Evolutionary conservation across 2,113 vertebrate species (phyloP), one percentile per base, ranked within the genome.

Genomic region (Ancistrus triradiatus): DNA sequence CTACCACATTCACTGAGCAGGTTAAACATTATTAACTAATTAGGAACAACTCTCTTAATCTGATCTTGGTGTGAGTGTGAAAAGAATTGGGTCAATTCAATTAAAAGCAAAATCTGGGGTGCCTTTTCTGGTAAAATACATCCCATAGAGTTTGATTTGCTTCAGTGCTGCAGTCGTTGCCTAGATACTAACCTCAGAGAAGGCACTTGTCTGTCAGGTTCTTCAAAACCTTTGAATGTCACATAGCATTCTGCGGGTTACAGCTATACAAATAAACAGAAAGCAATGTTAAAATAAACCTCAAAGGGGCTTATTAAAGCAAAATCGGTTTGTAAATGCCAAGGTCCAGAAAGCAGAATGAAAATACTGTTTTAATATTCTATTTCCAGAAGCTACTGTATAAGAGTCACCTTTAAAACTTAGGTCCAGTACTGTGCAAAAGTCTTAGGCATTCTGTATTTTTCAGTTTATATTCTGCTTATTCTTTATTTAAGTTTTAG

Each of bases 1-100:
- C n/a, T n/a, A n/a, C n/a, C n/a, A n/a, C n/a, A n/a, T n/a, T n/a
- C n/a, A n/a, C n/a, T n/a, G n/a, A n/a, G n/a, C n/a, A 52, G 58
- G 44, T 60, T 22, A 65, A 2, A 60, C 31, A 56, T 40, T 9
- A 37, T n/a, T 13, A 62, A 57, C 28, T 47, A 48, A 63, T 63
- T 7, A 24, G 5, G 17, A 40, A 66, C 63, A 66, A 62, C 25
- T 42, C 37, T 59, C 27, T 40, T 21, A 51, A 70, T 60, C 61
- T 28, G 65, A 59, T 69, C 59, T 68, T 56, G 73, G 63, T 37
- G 13, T 53, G 38, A 38, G 15, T 28, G 37, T 71, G 38, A 43
- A 68, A 66, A 60, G 66, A 78, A 73, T 60, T 73, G 55, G 74
- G 74, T 61, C 68, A 76, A 31, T 55, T 37, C 60, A 52, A 55